phyloP scores from a whole-genome alignment of 2,888 invertebrate species.

The Ichneumoninae sp. region DNA sequence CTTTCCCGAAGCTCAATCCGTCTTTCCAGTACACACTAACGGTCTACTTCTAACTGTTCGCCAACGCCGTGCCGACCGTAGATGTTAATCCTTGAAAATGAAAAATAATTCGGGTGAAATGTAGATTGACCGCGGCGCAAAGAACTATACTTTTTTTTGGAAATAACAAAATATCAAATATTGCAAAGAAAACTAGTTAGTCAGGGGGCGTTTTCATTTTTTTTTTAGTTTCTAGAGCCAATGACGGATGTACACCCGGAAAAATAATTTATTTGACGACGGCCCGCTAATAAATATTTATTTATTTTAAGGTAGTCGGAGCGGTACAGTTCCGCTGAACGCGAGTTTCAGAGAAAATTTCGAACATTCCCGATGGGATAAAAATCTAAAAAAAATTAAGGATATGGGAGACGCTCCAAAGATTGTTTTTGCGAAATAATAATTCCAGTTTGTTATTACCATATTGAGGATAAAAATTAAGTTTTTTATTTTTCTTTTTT shows the following conservation, averaged over 20 bases:
- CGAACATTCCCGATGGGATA: too few relatives aligned
- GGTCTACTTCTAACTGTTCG: not conserved
- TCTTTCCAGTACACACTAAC: not conserved
- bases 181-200: conserved; percentile 75
- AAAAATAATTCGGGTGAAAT: not conserved
- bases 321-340: too few relatives aligned
- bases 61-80: not conserved
- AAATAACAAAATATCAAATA: conserved; percentile 66
- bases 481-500: too few relatives aligned
- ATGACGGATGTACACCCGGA: not conserved
- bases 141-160: conserved; percentile 4
- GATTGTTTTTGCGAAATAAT: too few relatives aligned
- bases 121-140: not conserved
- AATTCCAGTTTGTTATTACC: too few relatives aligned
- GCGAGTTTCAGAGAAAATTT: too few relatives aligned
- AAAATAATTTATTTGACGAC: too few relatives aligned
- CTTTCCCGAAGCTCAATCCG: not conserved
- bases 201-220: conserved; percentile 68
- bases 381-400: too few relatives aligned
- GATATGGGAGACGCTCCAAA: too few relatives aligned
- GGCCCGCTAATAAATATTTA: too few relatives aligned
- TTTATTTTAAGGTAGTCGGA: too few relatives aligned
- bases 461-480: too few relatives aligned
- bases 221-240: conserved; percentile 71
- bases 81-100: not conserved